Evolutionary conservation across 2,113 vertebrate species (phyloP).

Genomic region (Lanius collurio): DNA sequence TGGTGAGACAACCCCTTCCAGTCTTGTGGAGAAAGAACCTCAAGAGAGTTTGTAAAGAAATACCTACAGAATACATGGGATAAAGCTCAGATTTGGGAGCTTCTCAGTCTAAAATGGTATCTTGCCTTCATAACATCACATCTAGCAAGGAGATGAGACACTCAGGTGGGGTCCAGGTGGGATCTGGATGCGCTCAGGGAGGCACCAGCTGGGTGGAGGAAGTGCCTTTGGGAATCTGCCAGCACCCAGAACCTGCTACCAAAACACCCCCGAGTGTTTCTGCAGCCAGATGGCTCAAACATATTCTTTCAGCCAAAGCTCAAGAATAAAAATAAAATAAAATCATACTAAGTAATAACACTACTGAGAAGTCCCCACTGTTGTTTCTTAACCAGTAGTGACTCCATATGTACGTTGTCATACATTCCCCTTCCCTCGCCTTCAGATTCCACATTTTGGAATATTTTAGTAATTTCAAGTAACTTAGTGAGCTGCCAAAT

Average conservation of each 20-base stretch:
- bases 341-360: not conserved
- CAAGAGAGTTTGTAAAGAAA: not conserved
- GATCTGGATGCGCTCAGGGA: fast-evolving
- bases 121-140: not conserved
- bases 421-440: not conserved
- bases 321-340: not conserved
- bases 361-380: not conserved
- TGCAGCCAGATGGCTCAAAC: slow-evolving; percentile 2
- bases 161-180: not conserved
- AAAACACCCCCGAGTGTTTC: not conserved
- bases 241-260: not conserved
- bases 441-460: not conserved
- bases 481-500: not conserved
- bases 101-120: not conserved
- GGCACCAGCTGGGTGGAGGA: not conserved
- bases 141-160: not conserved
- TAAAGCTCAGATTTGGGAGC: not conserved
- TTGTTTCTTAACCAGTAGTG: not conserved
- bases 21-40: not conserved
- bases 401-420: not conserved
- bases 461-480: not conserved
- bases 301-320: not conserved
- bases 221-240: not conserved
- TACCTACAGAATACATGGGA: not conserved
- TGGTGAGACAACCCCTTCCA: not conserved